Base-by-base conservation (phyloP, 2,113 vertebrate genomes). In the human (Homo sapiens) region DNA sequence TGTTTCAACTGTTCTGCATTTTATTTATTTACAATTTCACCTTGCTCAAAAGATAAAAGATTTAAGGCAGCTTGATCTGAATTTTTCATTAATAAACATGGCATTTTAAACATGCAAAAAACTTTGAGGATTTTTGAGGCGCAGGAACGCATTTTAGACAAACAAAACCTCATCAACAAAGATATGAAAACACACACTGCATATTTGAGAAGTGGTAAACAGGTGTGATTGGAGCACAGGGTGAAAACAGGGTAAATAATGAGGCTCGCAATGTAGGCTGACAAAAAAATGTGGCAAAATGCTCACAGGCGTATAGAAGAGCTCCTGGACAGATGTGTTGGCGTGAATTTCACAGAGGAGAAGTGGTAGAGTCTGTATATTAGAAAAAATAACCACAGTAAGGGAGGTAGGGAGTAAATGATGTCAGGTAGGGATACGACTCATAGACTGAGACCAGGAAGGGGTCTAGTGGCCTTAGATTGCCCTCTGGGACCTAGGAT, bases 1-100 rank as follows among this genome's bases (percentile, higher is more conserved):
- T 84, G 20, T 84, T 92, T 81, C 30, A 89, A 76, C 11, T 89
- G 1, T 30, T 52, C 27, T 92, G 18, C 25, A 27, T 78, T 81
- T 89, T 45, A 38, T 89, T 94, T 78, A 93, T 93, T 79, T 90
- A 84, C 78, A 22, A 1, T 3, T 59, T 79, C 12, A 59, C 4
- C 6, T 79, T 94, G 12, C 61, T 92, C 38, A 40, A 64, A 64
- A 30, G 32, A 64, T 64, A 32, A 64, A 64, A 64, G 23, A 90
- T 72, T 95, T 95, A 95, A 57, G 1, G 0, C 45, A 78, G 5
- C 43, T 38, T 64, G 9, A 1, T 43, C 6, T 89, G 73, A 92
- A 82, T 86, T 93, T 91, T 82, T 12, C 66, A 70, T 80, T 96
- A 64, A 57, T 81, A 92, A 96, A 78, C 25, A 92, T 76, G 22